phyloP scores from a whole-genome alignment of 2,113 vertebrate species.

The Odontesthes bonariensis region DNA sequence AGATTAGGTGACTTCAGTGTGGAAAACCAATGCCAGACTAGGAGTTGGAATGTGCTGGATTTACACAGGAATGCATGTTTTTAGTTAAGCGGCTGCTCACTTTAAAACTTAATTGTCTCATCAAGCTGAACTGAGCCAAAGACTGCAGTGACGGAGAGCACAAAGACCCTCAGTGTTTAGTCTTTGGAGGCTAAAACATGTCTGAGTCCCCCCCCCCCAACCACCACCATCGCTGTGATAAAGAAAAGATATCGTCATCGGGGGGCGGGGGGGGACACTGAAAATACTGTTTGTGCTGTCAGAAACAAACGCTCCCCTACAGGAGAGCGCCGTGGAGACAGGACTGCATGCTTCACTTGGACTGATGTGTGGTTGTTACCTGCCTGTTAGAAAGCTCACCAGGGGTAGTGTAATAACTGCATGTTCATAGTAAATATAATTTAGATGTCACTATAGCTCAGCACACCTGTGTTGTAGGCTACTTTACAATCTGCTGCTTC shows the following conservation, averaged over 20 bases:
- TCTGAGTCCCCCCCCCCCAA: constrained; percentile 14
- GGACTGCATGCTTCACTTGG: constrained; percentile 63
- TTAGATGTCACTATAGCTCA: constrained; percentile 66
- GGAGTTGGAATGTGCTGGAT: constrained; percentile 76
- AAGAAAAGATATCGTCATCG: constrained; percentile 15
- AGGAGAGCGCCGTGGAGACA: constrained; percentile 39
- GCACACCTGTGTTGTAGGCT: constrained; percentile 52
- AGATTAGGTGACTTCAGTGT: constrained; percentile 44
- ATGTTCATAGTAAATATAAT: constrained; percentile 58
- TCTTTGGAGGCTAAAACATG: constrained; percentile 40
- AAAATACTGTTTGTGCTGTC: constrained; percentile 41
- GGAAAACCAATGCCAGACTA: constrained; percentile 55
- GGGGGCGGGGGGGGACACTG: constrained; percentile 18
- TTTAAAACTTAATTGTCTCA: constrained; percentile 41
- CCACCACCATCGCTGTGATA: constrained; percentile 15
- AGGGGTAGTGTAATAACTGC: constrained; percentile 62
- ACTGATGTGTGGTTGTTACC: constrained; percentile 49
- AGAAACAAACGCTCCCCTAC: constrained; percentile 37
- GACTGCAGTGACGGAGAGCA: constrained; percentile 46
- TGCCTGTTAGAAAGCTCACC: constrained; percentile 33
- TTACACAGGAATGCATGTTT: constrained; percentile 76
- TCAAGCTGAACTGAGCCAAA: constrained; percentile 45
- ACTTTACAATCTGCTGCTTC: constrained; percentile 52
- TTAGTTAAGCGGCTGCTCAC: constrained; percentile 55
- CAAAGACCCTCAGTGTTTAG: constrained; percentile 42